Percentiles rank a stretch among this genome's conserved stretches.
Evolutionary conservation across 2,797 vertebrate genomes (phyloP).

Genomic region (Acanthurus leucopareius): DNA sequence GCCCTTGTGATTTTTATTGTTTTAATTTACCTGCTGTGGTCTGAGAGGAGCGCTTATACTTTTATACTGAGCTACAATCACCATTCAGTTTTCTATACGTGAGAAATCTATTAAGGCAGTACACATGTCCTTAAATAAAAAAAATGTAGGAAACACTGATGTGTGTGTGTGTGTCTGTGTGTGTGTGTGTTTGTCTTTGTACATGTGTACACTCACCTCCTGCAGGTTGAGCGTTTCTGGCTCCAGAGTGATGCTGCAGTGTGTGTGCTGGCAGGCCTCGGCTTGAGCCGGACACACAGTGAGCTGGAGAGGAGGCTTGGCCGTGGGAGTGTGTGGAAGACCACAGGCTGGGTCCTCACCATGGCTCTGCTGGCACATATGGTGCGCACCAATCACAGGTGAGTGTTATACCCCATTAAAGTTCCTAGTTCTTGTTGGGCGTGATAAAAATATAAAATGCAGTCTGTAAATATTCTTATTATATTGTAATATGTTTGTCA

Average conservation of each 20-base stretch:
- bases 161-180: neutral
- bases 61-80: neutral
- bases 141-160: conserved; percentile 9
- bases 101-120: neutral
- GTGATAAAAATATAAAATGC: neutral
- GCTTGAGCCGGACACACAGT: conserved; percentile 80
- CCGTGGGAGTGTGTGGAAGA: conserved; percentile 72
- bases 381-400: conserved; percentile 92
- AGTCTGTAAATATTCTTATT: neutral
- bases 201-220: neutral
- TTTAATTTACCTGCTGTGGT: neutral
- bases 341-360: conserved; percentile 89
- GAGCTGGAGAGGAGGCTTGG: conserved; percentile 78
- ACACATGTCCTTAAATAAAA: neutral
- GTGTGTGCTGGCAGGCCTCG: conserved; percentile 92
- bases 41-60: neutral
- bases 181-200: neutral
- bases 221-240: conserved; percentile 97
- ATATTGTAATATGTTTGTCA: conserved; percentile 3
- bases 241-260: conserved; percentile 93
- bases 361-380: conserved; percentile 85
- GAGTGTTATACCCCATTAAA: conserved; percentile 41
- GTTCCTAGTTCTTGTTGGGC: conserved; percentile 6
- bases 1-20: neutral
- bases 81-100: neutral